Evolutionary conservation across 1,140 invertebrate genomes (phyloP).

Genomic region (Homalodisca vitripennis): DNA sequence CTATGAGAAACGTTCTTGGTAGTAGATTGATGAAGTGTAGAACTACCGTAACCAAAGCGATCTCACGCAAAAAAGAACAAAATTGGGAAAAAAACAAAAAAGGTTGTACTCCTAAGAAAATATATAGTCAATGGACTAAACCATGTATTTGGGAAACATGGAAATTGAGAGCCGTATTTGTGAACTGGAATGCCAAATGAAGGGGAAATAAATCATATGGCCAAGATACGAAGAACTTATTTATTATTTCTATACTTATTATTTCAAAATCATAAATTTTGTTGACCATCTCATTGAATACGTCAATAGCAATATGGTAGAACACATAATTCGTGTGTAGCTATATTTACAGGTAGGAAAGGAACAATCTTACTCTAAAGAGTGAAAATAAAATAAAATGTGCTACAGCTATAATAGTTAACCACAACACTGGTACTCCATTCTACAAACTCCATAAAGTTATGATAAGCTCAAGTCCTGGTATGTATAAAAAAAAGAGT

Average conservation of each 20-base stretch:
- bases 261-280: neutral
- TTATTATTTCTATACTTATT: too few species aligned
- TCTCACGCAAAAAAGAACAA: neutral
- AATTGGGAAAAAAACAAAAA: neutral
- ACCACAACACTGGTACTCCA: slow-evolving; percentile 31
- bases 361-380: slow-evolving; percentile 30
- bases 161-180: slow-evolving; percentile 24
- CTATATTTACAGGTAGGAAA: slow-evolving; percentile 35
- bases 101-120: neutral
- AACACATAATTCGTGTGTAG: slow-evolving; percentile 33
- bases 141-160: slow-evolving; percentile 27
- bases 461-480: slow-evolving; percentile 12
- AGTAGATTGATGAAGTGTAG: neutral
- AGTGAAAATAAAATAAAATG: slow-evolving; percentile 32
- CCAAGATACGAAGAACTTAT: neutral
- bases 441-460: slow-evolving; percentile 30
- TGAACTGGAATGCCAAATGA: neutral
- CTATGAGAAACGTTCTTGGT: too few species aligned
- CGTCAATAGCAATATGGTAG: slow-evolving; percentile 32
- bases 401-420: slow-evolving; percentile 34
- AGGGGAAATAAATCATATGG: neutral
- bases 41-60: slow-evolving; percentile 10
- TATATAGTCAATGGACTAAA: neutral
- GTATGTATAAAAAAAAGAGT: neutral
- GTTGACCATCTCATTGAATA: slow-evolving; percentile 24